These are phyloP conservation scores for Myopa testacea DNA, from an alignment of 2,888 invertebrate species.

Conservation along the genomic window DNA sequence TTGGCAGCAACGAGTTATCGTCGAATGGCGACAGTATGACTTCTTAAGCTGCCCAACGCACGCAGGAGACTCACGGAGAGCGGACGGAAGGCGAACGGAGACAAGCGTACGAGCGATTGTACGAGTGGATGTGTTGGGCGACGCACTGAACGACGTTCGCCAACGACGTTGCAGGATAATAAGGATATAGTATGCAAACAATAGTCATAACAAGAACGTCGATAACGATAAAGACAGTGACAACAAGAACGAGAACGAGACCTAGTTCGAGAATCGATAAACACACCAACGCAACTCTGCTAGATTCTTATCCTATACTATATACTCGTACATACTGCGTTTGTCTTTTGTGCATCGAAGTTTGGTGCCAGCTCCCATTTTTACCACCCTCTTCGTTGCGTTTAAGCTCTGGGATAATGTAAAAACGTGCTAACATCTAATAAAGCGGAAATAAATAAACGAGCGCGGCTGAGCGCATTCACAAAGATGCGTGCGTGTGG, in stretches of 20 bases:
- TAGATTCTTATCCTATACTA: too few species aligned
- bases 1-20: slow-evolving; percentile 3
- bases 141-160: slow-evolving; percentile 31
- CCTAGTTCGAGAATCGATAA: not conserved
- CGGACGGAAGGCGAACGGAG: slow-evolving; percentile 5
- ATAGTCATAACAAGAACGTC: not conserved
- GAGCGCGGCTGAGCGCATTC: slow-evolving; percentile 7
- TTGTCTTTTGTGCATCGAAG: not conserved
- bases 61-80: not conserved
- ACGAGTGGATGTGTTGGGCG: not conserved
- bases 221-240: not conserved
- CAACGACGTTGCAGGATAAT: slow-evolving; percentile 33
- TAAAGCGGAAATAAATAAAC: slow-evolving; percentile 24
- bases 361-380: not conserved
- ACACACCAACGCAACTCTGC: not conserved
- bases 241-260: not conserved
- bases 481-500: slow-evolving; percentile 17
- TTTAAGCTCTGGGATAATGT: not conserved
- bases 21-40: slow-evolving; percentile 12
- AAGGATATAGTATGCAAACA: slow-evolving; percentile 30
- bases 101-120: not conserved
- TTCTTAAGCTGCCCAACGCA: slow-evolving; percentile 10
- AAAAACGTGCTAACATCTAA: slow-evolving; percentile 18
- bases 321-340: not conserved
- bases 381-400: not conserved